A percentile compares a stretch with the other conserved stretches of the same genome.
These are phyloP conservation scores for Dicerorhinus sumatrensis DNA, from an alignment of 2,113 vertebrate species.

Conservation along the genomic window DNA sequence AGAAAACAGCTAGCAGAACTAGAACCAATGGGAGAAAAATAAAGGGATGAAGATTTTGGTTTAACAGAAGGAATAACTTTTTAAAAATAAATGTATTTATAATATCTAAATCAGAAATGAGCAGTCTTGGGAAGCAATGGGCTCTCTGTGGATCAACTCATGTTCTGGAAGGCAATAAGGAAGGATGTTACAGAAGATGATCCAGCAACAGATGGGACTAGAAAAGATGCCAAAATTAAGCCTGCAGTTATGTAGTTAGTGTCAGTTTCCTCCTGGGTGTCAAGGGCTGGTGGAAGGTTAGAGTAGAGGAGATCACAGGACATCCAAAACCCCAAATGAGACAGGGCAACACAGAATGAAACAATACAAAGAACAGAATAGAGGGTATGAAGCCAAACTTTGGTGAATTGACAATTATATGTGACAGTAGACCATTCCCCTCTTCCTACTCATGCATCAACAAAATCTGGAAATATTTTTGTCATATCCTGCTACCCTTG, in stretches of 20 bases:
- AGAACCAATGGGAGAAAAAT: not conserved
- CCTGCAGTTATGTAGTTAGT: not conserved
- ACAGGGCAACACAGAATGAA: not conserved
- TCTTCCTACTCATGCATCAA: not conserved
- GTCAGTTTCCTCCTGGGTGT: not conserved
- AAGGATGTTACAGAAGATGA: constrained; percentile 3
- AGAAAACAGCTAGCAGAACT: not conserved
- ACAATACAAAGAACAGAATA: not conserved
- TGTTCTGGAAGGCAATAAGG: not conserved
- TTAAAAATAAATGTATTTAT: not conserved
- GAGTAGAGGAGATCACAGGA: not conserved
- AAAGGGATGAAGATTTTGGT: not conserved
- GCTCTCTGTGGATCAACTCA: not conserved
- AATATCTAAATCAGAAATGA: constrained; percentile 26
- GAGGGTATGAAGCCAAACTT: not conserved
- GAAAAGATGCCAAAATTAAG: constrained; percentile 9
- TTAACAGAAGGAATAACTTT: not conserved
- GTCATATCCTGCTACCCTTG: not conserved
- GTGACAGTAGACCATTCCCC: not conserved
- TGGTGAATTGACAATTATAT: not conserved
- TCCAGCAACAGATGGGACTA: not conserved
- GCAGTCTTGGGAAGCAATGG: not conserved
- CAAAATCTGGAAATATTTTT: not conserved
- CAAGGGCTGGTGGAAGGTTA: not conserved
- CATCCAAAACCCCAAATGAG: not conserved